These are phyloP conservation scores for Rhopilema esculentum DNA, from an alignment of 30 jellyfish, hydroid and myxozoan species.

Conservation along the genomic window DNA sequence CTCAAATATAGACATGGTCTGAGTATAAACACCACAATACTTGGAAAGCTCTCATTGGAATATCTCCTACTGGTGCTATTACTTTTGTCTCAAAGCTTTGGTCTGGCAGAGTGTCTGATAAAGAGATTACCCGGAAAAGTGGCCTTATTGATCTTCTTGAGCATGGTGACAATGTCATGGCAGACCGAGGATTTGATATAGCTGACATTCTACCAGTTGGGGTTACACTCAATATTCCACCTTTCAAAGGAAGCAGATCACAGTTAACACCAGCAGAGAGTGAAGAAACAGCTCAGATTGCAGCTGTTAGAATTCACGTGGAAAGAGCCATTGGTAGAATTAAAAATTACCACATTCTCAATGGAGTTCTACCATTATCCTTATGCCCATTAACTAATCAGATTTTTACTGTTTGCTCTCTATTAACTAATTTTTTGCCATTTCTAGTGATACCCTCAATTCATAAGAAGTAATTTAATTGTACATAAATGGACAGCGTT, in stretches of 20 bases:
- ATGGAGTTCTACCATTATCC: slow-evolving; percentile 30
- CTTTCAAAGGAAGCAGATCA: slow-evolving; percentile 19
- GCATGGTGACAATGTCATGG: slow-evolving; percentile 59
- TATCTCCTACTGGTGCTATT: slow-evolving; percentile 16
- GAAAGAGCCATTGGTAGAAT: slow-evolving; percentile 54
- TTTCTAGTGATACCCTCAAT: neutral
- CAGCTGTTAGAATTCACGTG: slow-evolving; percentile 47
- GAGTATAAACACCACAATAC: slow-evolving; percentile 21
- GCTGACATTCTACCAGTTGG: slow-evolving; percentile 43
- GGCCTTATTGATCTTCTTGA: slow-evolving; percentile 14
- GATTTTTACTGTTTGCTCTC: slow-evolving; percentile 26
- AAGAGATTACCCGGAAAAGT: slow-evolving; percentile 34
- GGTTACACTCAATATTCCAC: slow-evolving; percentile 55
- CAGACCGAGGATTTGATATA: slow-evolving; percentile 65
- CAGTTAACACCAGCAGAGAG: slow-evolving; percentile 62
- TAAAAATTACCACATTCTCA: slow-evolving; percentile 45
- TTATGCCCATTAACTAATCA: slow-evolving; percentile 25
- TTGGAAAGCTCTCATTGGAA: slow-evolving; percentile 22
- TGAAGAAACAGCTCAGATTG: slow-evolving; percentile 33
- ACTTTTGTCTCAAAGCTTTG: slow-evolving; percentile 30
- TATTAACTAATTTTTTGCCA: slow-evolving; percentile 29
- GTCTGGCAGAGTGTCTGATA: slow-evolving; percentile 50
- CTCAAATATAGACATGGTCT: slow-evolving; percentile 22
- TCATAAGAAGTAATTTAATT: neutral
- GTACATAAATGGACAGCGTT: neutral